A percentile compares a stretch with the other conserved stretches of the same genome.
Conservation (phyloP, 2,888 invertebrate species). For the Dendrolimus pini region DNA sequence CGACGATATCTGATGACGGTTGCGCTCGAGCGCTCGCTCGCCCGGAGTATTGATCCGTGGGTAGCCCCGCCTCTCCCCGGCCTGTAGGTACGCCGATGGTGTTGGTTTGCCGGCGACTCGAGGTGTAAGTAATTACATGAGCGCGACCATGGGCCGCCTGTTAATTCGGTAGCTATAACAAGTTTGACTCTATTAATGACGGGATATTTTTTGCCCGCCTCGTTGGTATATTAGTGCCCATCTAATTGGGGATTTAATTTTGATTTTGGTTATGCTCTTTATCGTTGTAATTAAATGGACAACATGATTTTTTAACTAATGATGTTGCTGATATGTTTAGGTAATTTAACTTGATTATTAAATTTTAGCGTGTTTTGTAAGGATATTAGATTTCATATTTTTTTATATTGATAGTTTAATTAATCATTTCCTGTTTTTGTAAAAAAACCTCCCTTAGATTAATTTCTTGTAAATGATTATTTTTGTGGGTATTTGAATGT, state of each 20-base stretch:
- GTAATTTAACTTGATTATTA: background rate
- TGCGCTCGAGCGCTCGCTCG: slow-evolving; percentile 10
- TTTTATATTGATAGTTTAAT: too few relatives aligned
- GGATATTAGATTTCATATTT: too few relatives aligned
- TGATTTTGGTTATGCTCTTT: slow-evolving; percentile 19
- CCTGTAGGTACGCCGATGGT: slow-evolving; percentile 44
- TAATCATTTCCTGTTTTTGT: too few relatives aligned
- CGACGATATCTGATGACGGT: slow-evolving; percentile 18
- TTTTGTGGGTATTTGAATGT: too few relatives aligned
- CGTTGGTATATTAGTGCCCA: slow-evolving; percentile 28
- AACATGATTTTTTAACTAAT: slow-evolving; percentile 15
- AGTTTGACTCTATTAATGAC: slow-evolving; percentile 60
- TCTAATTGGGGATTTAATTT: slow-evolving; percentile 39
- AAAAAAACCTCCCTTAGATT: too few relatives aligned
- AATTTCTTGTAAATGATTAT: too few relatives aligned
- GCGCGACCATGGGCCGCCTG: slow-evolving; percentile 49
- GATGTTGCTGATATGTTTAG: background rate
- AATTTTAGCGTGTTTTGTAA: background rate
- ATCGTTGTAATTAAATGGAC: slow-evolving; percentile 18
- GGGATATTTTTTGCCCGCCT: slow-evolving; percentile 45
- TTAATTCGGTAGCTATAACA: slow-evolving; percentile 69
- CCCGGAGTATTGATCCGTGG: slow-evolving; percentile 50
- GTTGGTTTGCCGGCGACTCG: slow-evolving; percentile 18
- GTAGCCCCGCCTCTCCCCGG: slow-evolving; percentile 36
- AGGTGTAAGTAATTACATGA: slow-evolving; percentile 60